Evolutionary conservation across 92 coral and sea anemone genomes (phyloP).

Genomic region (Zoanthus sansibaricus): DNA sequence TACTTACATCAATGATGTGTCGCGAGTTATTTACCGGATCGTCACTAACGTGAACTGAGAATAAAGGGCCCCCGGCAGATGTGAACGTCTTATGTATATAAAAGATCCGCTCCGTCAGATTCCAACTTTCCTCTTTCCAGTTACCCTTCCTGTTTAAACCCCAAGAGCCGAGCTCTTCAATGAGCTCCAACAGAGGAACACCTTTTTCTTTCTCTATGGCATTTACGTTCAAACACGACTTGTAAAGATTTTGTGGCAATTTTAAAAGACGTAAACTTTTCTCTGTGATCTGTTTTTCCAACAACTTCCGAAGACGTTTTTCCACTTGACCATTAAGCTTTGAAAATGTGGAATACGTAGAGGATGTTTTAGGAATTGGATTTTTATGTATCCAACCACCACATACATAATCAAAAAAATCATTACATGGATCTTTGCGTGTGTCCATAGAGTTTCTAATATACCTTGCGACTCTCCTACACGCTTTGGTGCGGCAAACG

Average conservation of each 20-base stretch:
- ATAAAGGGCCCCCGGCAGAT: conserved; percentile 97
- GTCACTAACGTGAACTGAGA: conserved; percentile 92
- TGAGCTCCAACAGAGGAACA: conserved; percentile 76
- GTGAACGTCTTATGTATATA: conserved; percentile 85
- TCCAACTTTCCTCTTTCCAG: conserved; percentile 89
- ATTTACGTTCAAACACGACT: conserved; percentile 86
- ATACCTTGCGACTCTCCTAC: conserved; percentile 83
- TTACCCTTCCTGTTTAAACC: conserved; percentile 56
- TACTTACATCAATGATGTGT: conserved; percentile 95
- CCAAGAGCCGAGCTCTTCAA: conserved; percentile 87
- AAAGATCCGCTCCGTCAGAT: conserved; percentile 70
- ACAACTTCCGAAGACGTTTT: conserved; percentile 70
- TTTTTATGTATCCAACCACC: conserved; percentile 97
- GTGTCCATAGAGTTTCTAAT: conserved; percentile 80
- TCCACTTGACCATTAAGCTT: conserved; percentile 93
- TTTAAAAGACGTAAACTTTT: conserved; percentile 63
- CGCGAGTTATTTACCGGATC: conserved; percentile 93
- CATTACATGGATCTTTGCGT: conserved; percentile 84
- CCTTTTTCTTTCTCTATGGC: conserved; percentile 75
- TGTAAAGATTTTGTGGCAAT: conserved; percentile 78
- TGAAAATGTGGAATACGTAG: conserved; percentile 92
- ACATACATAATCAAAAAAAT: conserved; percentile 90
- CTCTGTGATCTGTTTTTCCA: conserved; percentile 64
- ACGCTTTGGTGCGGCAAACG: conserved; percentile 75
- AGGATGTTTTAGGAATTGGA: conserved; percentile 93